Base-by-base conservation (phyloP, 2,888 invertebrate species). In the Stegophylla sp. region DNA sequence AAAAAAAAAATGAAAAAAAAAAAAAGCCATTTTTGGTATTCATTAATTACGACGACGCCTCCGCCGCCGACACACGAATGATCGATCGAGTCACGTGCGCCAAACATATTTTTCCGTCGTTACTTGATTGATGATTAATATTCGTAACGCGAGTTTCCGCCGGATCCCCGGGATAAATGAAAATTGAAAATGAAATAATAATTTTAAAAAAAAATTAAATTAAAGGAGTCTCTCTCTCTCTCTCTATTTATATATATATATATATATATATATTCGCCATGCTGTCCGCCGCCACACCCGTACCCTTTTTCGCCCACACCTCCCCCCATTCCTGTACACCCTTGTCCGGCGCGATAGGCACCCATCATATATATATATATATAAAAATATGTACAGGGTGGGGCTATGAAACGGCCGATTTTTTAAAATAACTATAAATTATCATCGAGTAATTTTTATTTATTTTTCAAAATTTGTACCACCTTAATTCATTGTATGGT, bases 61-160 rank as follows among this genome's bases (percentile, higher is more conserved):
- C 82, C 74, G 61, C 56, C 17, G 51, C 74, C 28, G 23, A 23
- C 56, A 17, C 64, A 76, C 48, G n/a, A 53, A 76, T 72, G 76
- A 69, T 75, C 74, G 64, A 74, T 67, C 76, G 45, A 56, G 75
- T 66, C 76, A 64, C 76, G 74, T 64, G 66, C 59, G 73, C 56
- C 56, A 53, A 74, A 66, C 74, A 59, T 66, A 45, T 67, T 74
- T 82, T 82, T 26, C 20, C 64, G 63, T 41, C 66, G 51, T 64
- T 64, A 66, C 64, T 76, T 43, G 75, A 53, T 76, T 66, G 66
- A 76, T 66, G 66, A 66, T 66, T 76, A 76, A 76, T 76, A 76
- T 76, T 66, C 53, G 64, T 66, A 76, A 76, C 64, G 26, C 41
- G 51, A 43, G 75, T 76, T 75, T 74, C 75, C 53, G 43, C 26